These are phyloP conservation scores for Propithecus coquereli DNA, from an alignment of 2,113 vertebrate species.

Conservation along the genomic window DNA sequence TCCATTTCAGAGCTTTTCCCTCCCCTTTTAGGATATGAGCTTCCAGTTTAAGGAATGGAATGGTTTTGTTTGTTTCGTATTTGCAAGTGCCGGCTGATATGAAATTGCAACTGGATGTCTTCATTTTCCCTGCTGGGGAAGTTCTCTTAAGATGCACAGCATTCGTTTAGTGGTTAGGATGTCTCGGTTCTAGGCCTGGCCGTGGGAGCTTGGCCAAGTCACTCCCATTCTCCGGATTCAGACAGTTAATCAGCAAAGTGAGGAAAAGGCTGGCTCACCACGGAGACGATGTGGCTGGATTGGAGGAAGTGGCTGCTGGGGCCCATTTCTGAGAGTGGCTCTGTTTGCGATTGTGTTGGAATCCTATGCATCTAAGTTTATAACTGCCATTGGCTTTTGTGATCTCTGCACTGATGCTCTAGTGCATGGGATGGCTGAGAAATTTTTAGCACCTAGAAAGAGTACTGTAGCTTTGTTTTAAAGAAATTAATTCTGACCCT, in stretches of 20 bases:
- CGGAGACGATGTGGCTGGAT: not conserved
- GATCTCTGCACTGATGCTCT: not conserved
- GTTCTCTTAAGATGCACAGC: not conserved
- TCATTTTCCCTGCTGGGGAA: not conserved
- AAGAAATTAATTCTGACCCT: not conserved
- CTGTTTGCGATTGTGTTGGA: not conserved
- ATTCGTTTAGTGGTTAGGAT: not conserved
- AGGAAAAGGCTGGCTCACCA: not conserved
- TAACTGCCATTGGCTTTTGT: not conserved
- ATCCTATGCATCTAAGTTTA: not conserved
- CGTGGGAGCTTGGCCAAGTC: not conserved
- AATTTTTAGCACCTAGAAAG: not conserved
- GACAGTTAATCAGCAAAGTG: not conserved
- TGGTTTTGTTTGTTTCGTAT: not conserved
- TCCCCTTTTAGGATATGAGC: not conserved
- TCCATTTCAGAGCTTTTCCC: slow-evolving; percentile 13
- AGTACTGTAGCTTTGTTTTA: not conserved
- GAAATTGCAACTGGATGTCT: not conserved
- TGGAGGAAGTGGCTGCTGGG: not conserved
- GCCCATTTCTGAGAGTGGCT: not conserved
- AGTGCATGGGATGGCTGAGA: not conserved
- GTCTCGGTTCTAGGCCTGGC: not conserved
- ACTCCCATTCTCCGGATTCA: not conserved
- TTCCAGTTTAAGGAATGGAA: not conserved
- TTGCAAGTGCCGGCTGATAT: not conserved